Evolutionary conservation across 2,797 vertebrate species (phyloP).

Genomic region (Xyrichtys novacula): DNA sequence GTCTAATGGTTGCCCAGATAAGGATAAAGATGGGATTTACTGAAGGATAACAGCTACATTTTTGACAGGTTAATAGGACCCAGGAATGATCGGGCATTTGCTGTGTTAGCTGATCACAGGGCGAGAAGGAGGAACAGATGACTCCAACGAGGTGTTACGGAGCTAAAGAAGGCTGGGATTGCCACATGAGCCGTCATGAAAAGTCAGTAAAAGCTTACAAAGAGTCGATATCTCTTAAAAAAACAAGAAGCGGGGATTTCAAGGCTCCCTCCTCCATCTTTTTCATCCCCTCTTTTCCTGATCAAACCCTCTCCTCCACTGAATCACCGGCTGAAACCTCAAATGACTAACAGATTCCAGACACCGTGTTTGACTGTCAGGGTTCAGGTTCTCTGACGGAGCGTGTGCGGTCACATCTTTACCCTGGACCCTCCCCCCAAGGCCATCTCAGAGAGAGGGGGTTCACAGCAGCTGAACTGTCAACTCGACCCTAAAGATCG

Average conservation of each 20-base stretch:
- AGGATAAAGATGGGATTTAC: constrained; percentile 35
- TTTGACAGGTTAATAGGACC: constrained; percentile 40
- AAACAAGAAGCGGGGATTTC: constrained; percentile 44
- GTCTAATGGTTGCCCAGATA: constrained; percentile 25
- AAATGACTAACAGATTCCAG: constrained; percentile 81
- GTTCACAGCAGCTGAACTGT: constrained; percentile 30
- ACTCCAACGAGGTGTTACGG: constrained; percentile 29
- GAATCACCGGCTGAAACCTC: constrained; percentile 71
- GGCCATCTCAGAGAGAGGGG: constrained; percentile 33
- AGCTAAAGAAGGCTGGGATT: constrained; percentile 21
- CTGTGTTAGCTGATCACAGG: constrained; percentile 34
- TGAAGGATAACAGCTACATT: constrained; percentile 27
- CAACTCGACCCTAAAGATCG: constrained; percentile 57
- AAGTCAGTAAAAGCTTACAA: constrained; percentile 49
- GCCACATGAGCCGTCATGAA: constrained; percentile 43
- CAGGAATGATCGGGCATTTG: constrained; percentile 15
- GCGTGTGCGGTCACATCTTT: constrained; percentile 69
- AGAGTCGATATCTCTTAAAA: constrained; percentile 41
- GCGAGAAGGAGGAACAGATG: constrained; percentile 22
- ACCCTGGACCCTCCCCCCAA: constrained; percentile 59
- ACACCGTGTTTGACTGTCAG: constrained; percentile 70
- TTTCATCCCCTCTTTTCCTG: constrained; percentile 52
- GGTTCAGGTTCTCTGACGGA: constrained; percentile 71
- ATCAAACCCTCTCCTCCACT: constrained; percentile 56
- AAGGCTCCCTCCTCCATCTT: constrained; percentile 45